Base-by-base conservation (phyloP, 2,113 vertebrate genomes). In the Pangasianodon gigas region DNA sequence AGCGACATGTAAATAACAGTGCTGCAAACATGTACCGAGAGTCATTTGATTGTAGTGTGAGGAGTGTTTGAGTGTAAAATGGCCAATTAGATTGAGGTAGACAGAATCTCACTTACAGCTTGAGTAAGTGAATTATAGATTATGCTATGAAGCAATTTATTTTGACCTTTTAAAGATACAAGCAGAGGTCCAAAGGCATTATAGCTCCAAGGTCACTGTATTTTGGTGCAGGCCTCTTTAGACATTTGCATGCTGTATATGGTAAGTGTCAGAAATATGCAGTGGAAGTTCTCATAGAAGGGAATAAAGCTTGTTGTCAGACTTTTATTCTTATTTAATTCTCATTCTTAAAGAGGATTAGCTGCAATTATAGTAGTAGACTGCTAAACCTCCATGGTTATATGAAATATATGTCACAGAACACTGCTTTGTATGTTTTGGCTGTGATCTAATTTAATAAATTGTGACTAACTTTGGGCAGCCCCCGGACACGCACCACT, bases 191-290 rank as follows among this genome's bases (percentile, higher is more conserved):
- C 7, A 46, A 87, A 62, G 2, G 24, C 24, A 79, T 87, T 29
- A 6, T 79, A 58, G 74, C 24, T 51, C 54, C 56, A 58, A 87
- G 52, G 54, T 77, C 52, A 56, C 10, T 77, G 32, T 10, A 87
- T 21, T 26, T 62, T 75, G n/a, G 21, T 46, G 24, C 41, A 44
- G 29, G 41, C 26, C 41, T 58, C 18, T 80, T 18, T 69, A 84
- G 3, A 89, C 37, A 58, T 84, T 71, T 84, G 24, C 48, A 84
- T 89, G 37, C 56, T 71, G 11, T 24, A 4, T 29, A 11, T 46
- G 9, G n/a, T 32, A 44, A 71, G 41, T 83, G n/a, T 74, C 87
- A 89, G n/a, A 84, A 56, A 84, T 69, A 71, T 84, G 48, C n/a
- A 37, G 16, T 56, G 26, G 7, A 44, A 7, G 56, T 26, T 62